These are phyloP conservation scores for Boloria euphrosyne DNA, from an alignment of 2,888 invertebrate genomes.

Conservation along the genomic window DNA sequence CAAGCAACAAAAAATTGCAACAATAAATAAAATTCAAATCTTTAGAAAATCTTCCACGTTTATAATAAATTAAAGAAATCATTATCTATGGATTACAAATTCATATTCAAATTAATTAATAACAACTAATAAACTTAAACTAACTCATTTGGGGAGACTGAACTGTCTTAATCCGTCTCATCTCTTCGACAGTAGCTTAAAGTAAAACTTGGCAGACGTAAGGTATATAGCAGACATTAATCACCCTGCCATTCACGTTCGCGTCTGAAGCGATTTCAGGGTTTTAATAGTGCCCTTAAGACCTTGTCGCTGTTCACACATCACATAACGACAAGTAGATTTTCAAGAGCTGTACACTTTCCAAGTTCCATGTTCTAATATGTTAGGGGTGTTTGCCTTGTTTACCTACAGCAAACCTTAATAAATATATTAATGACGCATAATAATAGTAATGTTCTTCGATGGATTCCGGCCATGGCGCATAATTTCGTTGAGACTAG, in stretches of 20 bases:
- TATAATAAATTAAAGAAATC: too few relatives aligned
- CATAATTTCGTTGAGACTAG: too few relatives aligned
- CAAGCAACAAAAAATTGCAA: too few relatives aligned
- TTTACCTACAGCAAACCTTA: neutral
- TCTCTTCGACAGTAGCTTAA: conserved; percentile 15
- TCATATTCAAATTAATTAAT: neutral
- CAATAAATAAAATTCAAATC: too few relatives aligned
- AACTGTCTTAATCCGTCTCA: conserved; percentile 3
- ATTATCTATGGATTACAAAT: too few relatives aligned
- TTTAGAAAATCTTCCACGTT: too few relatives aligned
- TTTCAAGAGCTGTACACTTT: conserved; percentile 17
- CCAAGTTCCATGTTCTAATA: neutral
- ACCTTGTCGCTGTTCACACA: conserved; percentile 18
- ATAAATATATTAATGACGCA: too few relatives aligned
- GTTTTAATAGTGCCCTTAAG: conserved; percentile 22
- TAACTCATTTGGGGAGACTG: conserved; percentile 10
- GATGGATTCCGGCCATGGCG: too few relatives aligned
- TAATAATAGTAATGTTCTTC: too few relatives aligned
- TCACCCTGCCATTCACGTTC: conserved; percentile 18
- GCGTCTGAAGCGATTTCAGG: conserved; percentile 19
- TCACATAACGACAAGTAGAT: conserved; percentile 14
- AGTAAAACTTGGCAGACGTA: conserved; percentile 20
- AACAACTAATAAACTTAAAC: neutral
- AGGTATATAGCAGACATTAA: conserved; percentile 19
- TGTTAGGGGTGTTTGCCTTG: neutral